phyloP scores from a whole-genome alignment of 2,888 invertebrate genomes.

The Caenorhabditis sinica region DNA sequence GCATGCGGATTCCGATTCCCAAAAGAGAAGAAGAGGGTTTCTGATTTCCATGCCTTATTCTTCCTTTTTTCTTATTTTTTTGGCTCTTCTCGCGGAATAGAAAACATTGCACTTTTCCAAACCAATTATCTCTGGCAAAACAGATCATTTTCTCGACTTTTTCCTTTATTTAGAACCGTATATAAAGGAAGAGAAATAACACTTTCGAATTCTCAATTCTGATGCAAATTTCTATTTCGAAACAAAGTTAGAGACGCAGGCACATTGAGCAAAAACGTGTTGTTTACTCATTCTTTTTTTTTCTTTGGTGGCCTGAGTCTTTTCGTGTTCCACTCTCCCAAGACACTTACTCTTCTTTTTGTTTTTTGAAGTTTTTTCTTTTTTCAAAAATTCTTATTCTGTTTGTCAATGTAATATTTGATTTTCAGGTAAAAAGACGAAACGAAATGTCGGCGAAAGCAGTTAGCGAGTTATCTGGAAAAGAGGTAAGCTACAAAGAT shows the following conservation, averaged over 20 bases:
- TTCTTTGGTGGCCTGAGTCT: slow-evolving; percentile 30
- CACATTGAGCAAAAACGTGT: slow-evolving; percentile 28
- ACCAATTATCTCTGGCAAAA: slow-evolving; percentile 3
- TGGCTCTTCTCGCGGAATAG: neutral
- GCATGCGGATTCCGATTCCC: slow-evolving; percentile 29
- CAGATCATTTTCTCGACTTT: neutral
- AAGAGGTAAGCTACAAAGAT: slow-evolving; percentile 73
- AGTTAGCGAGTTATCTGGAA: slow-evolving; percentile 81
- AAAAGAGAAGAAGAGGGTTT: slow-evolving; percentile 51
- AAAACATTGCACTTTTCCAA: slow-evolving; percentile 24
- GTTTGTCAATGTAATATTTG: neutral
- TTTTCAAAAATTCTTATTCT: slow-evolving; percentile 5
- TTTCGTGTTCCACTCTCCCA: slow-evolving; percentile 8
- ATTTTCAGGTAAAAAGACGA: slow-evolving; percentile 28
- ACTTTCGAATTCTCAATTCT: neutral
- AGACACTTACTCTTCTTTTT: neutral
- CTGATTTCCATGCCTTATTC: slow-evolving; percentile 48
- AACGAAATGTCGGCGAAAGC: slow-evolving; percentile 82
- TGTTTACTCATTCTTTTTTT: slow-evolving; percentile 49
- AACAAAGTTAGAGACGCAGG: slow-evolving; percentile 27
- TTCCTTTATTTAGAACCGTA: neutral
- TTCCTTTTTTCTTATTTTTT: slow-evolving; percentile 8
- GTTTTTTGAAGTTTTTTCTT: slow-evolving; percentile 10
- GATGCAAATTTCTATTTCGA: slow-evolving; percentile 45
- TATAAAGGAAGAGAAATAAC: slow-evolving; percentile 11